Evolutionary conservation across 1,140 invertebrate species (phyloP).

Genomic region (Ceratina australensis): DNA sequence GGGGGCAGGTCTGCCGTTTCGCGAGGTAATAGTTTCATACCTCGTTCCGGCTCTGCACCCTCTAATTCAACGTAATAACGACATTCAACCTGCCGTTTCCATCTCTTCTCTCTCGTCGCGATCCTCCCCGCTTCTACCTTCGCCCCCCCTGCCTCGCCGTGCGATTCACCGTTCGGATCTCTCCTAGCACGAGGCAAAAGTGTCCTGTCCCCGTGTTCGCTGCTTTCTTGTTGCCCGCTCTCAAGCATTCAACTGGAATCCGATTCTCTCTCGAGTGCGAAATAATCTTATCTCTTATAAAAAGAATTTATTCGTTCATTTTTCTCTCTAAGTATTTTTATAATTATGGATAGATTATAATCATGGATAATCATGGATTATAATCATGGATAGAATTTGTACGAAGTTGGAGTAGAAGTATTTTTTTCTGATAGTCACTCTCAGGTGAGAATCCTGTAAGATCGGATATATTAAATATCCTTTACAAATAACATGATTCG

Average conservation of each 20-base stretch:
- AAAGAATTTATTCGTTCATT: background rate
- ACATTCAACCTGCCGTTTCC: slow-evolving; percentile 78
- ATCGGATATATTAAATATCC: too few species aligned
- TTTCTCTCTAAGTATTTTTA: too few species aligned
- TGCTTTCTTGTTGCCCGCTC: slow-evolving; percentile 8
- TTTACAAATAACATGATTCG: too few species aligned
- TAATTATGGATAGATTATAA: too few species aligned
- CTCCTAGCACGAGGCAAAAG: slow-evolving; percentile 54
- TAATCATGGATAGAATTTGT: too few species aligned
- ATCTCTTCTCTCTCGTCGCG: slow-evolving; percentile 62
- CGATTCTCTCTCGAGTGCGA: background rate
- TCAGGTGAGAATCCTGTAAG: too few species aligned
- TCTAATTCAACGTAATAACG: slow-evolving; percentile 80
- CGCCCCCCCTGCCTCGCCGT: slow-evolving; percentile 26
- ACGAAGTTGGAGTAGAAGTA: too few species aligned
- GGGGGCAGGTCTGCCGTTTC: slow-evolving; percentile 70
- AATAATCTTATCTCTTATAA: background rate
- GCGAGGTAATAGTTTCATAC: slow-evolving; percentile 80
- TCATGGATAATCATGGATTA: too few species aligned
- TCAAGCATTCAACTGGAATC: background rate
- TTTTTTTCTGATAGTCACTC: too few species aligned
- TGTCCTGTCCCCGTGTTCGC: slow-evolving; percentile 38
- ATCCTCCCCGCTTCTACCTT: background rate
- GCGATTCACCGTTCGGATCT: slow-evolving; percentile 57
- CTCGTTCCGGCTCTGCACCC: slow-evolving; percentile 79